Base-by-base conservation (phyloP, 2,113 vertebrate species). In the Peromyscus californicus region DNA sequence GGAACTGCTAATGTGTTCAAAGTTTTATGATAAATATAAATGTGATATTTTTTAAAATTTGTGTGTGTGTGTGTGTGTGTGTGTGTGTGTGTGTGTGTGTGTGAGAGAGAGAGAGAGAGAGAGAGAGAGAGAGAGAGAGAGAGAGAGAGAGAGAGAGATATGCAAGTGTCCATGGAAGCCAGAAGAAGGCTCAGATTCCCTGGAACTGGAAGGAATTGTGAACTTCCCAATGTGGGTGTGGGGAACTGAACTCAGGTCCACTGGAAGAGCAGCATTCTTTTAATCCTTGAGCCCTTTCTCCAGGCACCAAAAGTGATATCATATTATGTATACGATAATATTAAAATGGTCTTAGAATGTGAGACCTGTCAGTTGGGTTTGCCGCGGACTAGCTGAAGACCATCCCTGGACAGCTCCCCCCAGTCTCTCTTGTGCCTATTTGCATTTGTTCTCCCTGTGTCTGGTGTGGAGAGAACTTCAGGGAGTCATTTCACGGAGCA, bases 261-360 rank as follows among this genome's bases (percentile, higher is more conserved):
- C 8, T 45, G 61, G 61, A 65, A 65, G n/a, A 31, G 16, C n/a
- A 31, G 15, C 8, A 21, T 31, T 19, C 39, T 65, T 61, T 65
- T 33, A 65, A 65, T 8, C 15, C 11, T 19, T 45, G 61, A 65
- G 29, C 8, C 83, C 39, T 33, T 29, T 65, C 61, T 84, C 39
- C 59, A 65, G 83, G n/a, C 26, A 42, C 39, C n/a, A 39, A 65
- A 65, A 82, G 67, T 9, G 13, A 19, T 89, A 82, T 17, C 61
- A 39, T 45, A 69, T 45, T 2, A 83, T 65, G 6, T 67, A 1
- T 61, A 63, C 85, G 65, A 4, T 57, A 93, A 89, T 67, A 96
- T 65, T 96, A 57, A 94, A 95, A 69, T 85, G 39, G 51, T 80
- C 31, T 78, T 76, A 26, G 65, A 85, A 96, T 70, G 76, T 69